Percentiles rank a stretch among this genome's conserved stretches.
Evolutionary conservation across 2,113 vertebrate genomes (phyloP).

Genomic region (Ophiodon elongatus): DNA sequence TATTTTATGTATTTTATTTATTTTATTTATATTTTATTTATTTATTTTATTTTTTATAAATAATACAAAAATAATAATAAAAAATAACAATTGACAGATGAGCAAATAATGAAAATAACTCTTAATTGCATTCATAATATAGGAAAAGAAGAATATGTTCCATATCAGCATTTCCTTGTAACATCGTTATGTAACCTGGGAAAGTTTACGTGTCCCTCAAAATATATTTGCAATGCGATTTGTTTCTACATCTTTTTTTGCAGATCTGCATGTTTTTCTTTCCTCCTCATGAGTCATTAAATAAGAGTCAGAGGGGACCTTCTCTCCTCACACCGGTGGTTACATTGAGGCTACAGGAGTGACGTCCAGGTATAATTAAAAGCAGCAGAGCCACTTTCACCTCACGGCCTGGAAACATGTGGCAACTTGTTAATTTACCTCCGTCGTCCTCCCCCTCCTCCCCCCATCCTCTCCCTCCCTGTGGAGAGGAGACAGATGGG

Average conservation of each 20-base stretch:
- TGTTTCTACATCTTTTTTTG: neutral
- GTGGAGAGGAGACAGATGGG: constrained; percentile 68
- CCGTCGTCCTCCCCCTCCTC: neutral
- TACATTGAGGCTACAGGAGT: neutral
- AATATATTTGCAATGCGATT: neutral
- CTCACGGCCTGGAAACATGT: constrained; percentile 75
- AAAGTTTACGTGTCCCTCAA: neutral
- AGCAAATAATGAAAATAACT: too few species aligned
- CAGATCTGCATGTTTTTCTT: neutral
- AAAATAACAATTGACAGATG: too few species aligned
- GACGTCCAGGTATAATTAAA: constrained; percentile 73
- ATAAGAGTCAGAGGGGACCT: neutral
- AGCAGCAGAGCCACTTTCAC: constrained; percentile 58
- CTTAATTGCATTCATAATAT: neutral
- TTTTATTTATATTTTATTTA: too few species aligned
- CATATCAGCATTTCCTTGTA: neutral
- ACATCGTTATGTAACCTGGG: neutral
- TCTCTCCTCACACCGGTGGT: neutral
- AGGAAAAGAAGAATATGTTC: neutral
- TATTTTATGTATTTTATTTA: too few species aligned
- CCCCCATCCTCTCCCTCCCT: constrained; percentile 26
- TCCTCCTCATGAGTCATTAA: neutral
- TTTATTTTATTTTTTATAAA: too few species aligned
- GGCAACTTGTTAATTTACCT: constrained; percentile 77
- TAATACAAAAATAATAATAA: too few species aligned